Evolutionary conservation across 2,113 vertebrate genomes (phyloP).

Genomic region (Motacilla tschutschensis): DNA sequence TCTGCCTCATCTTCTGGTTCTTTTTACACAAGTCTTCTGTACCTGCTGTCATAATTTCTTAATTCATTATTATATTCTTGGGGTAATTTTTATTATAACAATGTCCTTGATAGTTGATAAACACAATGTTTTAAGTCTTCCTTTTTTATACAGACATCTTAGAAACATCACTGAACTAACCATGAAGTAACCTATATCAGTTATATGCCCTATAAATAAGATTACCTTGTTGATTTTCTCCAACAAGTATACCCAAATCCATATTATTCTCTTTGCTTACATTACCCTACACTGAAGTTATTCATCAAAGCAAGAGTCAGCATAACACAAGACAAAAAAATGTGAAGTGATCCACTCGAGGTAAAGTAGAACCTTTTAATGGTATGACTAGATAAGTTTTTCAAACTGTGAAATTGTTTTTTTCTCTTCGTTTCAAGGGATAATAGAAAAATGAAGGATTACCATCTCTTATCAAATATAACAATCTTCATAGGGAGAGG

Average conservation of each 20-base stretch:
- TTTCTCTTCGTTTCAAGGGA: not conserved
- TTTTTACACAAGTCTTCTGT: not conserved
- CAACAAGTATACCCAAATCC: not conserved
- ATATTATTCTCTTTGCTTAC: not conserved
- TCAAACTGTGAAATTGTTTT: not conserved
- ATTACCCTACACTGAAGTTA: not conserved
- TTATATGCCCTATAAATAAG: not conserved
- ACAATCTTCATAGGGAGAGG: not conserved
- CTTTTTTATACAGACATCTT: not conserved
- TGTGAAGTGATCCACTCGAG: not conserved
- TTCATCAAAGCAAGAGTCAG: not conserved
- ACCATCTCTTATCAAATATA: not conserved
- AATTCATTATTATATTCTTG: not conserved
- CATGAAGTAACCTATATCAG: fast-evolving
- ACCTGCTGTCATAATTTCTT: not conserved
- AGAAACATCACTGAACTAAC: not conserved
- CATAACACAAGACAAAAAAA: not conserved
- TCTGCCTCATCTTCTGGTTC: not conserved
- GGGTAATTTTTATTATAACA: not conserved
- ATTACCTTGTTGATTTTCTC: not conserved
- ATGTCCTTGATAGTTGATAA: not conserved
- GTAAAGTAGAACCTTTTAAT: not conserved
- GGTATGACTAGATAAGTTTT: not conserved
- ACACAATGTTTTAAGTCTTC: not conserved
- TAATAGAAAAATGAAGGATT: not conserved